Evolutionary conservation across 2,113 vertebrate species (phyloP), one percentile per base, ranked within the genome.

Genomic region (Saimiri boliviensis): DNA sequence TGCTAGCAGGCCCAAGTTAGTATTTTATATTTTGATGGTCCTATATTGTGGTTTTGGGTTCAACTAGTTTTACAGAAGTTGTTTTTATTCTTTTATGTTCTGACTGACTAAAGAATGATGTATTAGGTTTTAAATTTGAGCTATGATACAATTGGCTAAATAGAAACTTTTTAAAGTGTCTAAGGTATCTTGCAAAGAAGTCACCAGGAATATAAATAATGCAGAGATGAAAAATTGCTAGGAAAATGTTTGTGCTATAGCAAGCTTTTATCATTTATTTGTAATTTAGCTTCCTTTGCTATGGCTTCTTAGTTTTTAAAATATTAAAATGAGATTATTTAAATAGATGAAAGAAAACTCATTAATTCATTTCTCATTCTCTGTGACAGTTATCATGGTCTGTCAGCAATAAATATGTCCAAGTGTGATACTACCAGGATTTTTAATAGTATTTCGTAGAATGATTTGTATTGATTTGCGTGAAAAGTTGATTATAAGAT

Each of bases 251-350:
- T 56, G n/a, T 0, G 5, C 58, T 56, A 30, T 77, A 37, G 23
- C 80, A 10, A 49, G 0, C 32, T 95, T 93, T 77, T 92, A 49
- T 16, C 3, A 88, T 58, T 82, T 40, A 95, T 94, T 94, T 86
- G 63, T 82, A 76, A 92, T 47, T 82, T 86, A 74, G 21, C 49
- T 94, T 52, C 56, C 73, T 47, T 47, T 49, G 37, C 32, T 93
- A 23, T 81, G 32, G 77, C 32, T 47, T 70, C 27, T 79, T 23
- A 52, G 35, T 77, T 74, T 58, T 17, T 96, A 20, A 92, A 68
- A 58, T 96, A 94, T 88, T 97, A 94, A 97, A 94, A 97, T 95
- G 54, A 92, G 21, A 89, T 54, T 10, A 90, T 93, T 94, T 94
- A 88, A 93, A 13, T 90, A 82, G 70, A 96, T 25, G 70, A 96